Evolutionary conservation across 2,888 invertebrate species (phyloP).

Genomic region (Stratiomys singularior): DNA sequence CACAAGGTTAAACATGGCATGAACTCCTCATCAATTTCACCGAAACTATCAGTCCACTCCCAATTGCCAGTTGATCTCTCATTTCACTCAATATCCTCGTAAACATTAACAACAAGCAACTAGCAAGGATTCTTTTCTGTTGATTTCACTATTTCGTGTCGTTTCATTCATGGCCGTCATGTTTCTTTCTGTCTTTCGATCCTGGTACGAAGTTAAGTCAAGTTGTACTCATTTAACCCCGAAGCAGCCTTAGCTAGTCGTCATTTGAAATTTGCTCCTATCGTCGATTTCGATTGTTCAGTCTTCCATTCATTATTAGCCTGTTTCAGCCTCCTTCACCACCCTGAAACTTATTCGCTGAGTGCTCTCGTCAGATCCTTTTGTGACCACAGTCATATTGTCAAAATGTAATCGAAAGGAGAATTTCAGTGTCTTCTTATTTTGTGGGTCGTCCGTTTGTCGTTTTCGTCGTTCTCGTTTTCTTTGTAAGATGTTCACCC

Average conservation of each 20-base stretch:
- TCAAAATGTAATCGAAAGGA: constrained; percentile 14
- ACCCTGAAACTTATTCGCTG: too few relatives aligned
- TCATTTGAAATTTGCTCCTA: background rate
- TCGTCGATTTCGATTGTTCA: background rate
- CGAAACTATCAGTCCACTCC: background rate
- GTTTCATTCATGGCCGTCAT: constrained; percentile 3
- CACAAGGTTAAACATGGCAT: background rate
- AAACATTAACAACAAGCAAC: constrained; percentile 18
- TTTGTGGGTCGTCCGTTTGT: constrained; percentile 15
- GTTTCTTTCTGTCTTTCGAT: background rate
- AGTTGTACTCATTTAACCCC: background rate
- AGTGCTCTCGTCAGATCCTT: background rate
- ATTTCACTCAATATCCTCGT: background rate
- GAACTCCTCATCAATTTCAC: constrained; percentile 14
- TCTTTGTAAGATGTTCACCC: too few relatives aligned
- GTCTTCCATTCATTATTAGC: background rate
- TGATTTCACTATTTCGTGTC: background rate
- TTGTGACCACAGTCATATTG: constrained; percentile 25
- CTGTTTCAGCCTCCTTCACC: too few relatives aligned
- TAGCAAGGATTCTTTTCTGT: background rate
- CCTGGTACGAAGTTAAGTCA: background rate
- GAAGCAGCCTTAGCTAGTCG: background rate
- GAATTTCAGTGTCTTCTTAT: constrained; percentile 18
- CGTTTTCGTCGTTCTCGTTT: background rate
- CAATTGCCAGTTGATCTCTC: background rate